Base-by-base conservation (phyloP, 2,113 vertebrate genomes). In the Chascanopsetta lugubris region DNA sequence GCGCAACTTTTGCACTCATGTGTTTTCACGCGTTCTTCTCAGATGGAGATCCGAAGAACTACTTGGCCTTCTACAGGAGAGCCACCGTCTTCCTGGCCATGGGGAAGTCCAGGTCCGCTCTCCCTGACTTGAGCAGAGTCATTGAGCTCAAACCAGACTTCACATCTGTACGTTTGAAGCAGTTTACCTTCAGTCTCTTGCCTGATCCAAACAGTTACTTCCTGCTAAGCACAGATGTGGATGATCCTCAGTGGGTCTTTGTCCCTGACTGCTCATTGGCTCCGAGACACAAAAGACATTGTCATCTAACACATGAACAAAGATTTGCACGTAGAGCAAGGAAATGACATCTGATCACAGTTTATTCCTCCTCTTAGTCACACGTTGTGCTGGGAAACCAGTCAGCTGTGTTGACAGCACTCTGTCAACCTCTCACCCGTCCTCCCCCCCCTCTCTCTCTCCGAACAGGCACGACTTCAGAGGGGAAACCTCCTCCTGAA, bases 121-220 rank as follows among this genome's bases (percentile, higher is more conserved):
- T 99, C 79, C 97, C 95, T 0, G 97, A 99, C 76, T 84, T 99
- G 75, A 98, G 94, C 89, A 95, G 90, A 93, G 97, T 99, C 75
- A 95, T 99, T 82, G 95, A 98, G 76, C 91, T 99, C 79, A 99
- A 99, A 90, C 94, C 96, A 73, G 97, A 99, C 84, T 99, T 99
- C 84, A 99, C 96, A 86, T 95, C 96, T 54, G 97, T 99, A n/a
- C 12, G 8, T 38, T 38, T 17, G n/a, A n/a, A n/a, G n/a, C n/a
- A n/a, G n/a, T n/a, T n/a, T n/a, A n/a, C n/a, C n/a, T n/a, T n/a
- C n/a, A n/a, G n/a, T n/a, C n/a, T n/a, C n/a, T n/a, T n/a, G n/a
- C n/a, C n/a, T n/a, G n/a, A n/a, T n/a, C n/a, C n/a, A n/a, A n/a
- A n/a, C n/a, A n/a, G n/a, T n/a, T n/a, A n/a, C n/a, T n/a, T n/a